These are phyloP conservation scores for Drosophila nannoptera DNA, from an alignment of 1,140 invertebrate genomes.

Conservation along the genomic window DNA sequence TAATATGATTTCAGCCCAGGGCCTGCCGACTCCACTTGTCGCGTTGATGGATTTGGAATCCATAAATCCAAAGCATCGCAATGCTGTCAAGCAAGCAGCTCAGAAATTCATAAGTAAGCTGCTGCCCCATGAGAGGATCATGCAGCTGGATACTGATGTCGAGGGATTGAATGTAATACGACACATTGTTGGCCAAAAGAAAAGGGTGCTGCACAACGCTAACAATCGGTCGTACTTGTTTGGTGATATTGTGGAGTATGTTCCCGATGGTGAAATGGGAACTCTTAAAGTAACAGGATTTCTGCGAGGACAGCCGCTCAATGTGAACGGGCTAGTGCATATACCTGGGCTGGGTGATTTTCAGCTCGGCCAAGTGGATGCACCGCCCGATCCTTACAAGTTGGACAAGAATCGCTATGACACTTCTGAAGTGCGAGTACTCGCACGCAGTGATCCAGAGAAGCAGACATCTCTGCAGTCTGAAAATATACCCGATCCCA, in stretches of 20 bases:
- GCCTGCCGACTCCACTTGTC: constrained; percentile 88
- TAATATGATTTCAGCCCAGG: constrained; percentile 87
- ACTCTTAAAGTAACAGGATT: constrained; percentile 92
- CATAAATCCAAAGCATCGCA: constrained; percentile 86
- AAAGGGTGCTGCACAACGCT: constrained; percentile 85
- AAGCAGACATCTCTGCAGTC: constrained; percentile 88
- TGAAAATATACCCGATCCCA: constrained; percentile 91
- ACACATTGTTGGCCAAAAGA: constrained; percentile 90
- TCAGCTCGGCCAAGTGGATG: constrained; percentile 91
- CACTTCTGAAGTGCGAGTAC: constrained; percentile 79
- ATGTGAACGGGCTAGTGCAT: constrained; percentile 93
- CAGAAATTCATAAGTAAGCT: constrained; percentile 88
- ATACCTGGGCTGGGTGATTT: constrained; percentile 95
- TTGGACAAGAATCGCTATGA: constrained; percentile 81
- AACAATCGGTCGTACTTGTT: constrained; percentile 89
- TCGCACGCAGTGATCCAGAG: constrained; percentile 84
- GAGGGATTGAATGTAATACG: constrained; percentile 90
- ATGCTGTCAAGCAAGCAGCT: constrained; percentile 86
- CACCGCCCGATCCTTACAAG: constrained; percentile 86
- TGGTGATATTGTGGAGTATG: constrained; percentile 88
- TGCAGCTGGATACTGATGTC: constrained; percentile 85
- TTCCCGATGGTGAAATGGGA: constrained; percentile 82
- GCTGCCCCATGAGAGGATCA: constrained; percentile 91
- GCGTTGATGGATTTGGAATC: constrained; percentile 88
- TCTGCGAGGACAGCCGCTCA: constrained; percentile 88